Conservation (phyloP, 2,888 invertebrate species). For the Caenorhabditis drosophilae region DNA sequence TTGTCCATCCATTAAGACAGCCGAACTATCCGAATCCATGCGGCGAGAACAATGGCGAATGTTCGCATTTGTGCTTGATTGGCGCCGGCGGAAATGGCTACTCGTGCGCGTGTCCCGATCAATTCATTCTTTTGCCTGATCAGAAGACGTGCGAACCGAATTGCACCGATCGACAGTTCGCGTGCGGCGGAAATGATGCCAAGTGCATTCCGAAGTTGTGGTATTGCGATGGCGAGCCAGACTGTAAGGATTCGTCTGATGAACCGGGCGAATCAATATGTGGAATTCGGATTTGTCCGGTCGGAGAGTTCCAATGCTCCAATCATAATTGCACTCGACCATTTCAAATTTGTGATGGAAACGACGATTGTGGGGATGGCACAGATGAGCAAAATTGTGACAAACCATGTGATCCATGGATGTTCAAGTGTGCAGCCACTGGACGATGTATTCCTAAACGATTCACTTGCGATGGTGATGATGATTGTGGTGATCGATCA, state of each 20-base stretch:
- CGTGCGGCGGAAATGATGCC: conserved; percentile 77
- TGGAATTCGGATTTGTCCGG: conserved; percentile 64
- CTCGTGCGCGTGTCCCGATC: conserved; percentile 89
- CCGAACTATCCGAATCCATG: conserved; percentile 89
- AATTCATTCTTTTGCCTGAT: conserved; percentile 77
- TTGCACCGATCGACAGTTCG: conserved; percentile 87
- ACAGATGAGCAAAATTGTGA: conserved; percentile 67
- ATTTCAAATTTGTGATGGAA: conserved; percentile 74
- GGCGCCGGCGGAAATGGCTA: conserved; percentile 75
- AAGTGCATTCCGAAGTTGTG: conserved; percentile 82
- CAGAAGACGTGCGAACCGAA: conserved; percentile 73
- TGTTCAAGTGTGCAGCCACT: conserved; percentile 72
- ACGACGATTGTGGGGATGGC: conserved; percentile 68
- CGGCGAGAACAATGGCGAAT: conserved; percentile 88
- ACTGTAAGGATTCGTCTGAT: conserved; percentile 95
- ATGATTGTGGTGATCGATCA: conserved; percentile 88
- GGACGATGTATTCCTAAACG: conserved; percentile 76
- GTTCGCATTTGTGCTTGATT: conserved; percentile 91
- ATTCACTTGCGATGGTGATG: conserved; percentile 75
- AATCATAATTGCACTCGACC: conserved; percentile 90
- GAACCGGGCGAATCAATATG: conserved; percentile 73
- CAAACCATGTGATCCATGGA: conserved; percentile 69
- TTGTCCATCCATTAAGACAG: conserved; percentile 72
- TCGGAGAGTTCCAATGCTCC: conserved; percentile 90
- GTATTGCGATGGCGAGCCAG: conserved; percentile 74